phyloP scores from a whole-genome alignment of 2,797 vertebrate genomes.

The Cryptoblepharus egeriae region DNA sequence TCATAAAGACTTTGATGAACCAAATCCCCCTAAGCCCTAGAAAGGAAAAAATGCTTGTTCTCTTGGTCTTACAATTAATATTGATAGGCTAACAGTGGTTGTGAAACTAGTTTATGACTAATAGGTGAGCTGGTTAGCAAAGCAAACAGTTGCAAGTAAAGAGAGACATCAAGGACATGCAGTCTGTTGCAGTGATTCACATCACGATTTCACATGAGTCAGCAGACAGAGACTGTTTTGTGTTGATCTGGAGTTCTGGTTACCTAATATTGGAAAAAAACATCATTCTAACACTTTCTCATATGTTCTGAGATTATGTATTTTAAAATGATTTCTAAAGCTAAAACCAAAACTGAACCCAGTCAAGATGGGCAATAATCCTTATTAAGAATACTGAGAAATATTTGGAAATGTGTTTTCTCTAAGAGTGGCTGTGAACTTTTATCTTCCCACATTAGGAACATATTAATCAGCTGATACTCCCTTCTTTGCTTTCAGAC shows the following conservation, averaged over 20 bases:
- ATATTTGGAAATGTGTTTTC: neutral
- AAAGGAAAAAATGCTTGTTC: no score
- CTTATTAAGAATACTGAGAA: neutral
- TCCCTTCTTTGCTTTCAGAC: no score
- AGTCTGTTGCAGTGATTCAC: conserved; percentile 39
- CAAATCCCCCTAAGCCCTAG: neutral
- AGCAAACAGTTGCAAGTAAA: no score
- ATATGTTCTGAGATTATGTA: no score
- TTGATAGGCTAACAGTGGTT: neutral
- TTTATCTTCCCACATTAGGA: neutral
- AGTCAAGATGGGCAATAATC: neutral
- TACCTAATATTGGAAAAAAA: no score
- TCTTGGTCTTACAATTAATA: neutral
- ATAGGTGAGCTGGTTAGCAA: neutral
- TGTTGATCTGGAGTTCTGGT: no score
- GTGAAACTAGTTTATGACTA: conserved; percentile 33
- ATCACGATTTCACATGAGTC: conserved; percentile 21
- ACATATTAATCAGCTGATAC: neutral
- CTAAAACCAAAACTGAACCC: neutral
- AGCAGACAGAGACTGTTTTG: conserved; percentile 15
- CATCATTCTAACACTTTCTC: no score
- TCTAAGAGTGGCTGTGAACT: neutral
- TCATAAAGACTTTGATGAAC: neutral
- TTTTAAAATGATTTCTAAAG: no score
- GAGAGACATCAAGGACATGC: no score